These are phyloP conservation scores for Desoria tigrina DNA, from an alignment of 2,888 invertebrate species.

Conservation along the genomic window DNA sequence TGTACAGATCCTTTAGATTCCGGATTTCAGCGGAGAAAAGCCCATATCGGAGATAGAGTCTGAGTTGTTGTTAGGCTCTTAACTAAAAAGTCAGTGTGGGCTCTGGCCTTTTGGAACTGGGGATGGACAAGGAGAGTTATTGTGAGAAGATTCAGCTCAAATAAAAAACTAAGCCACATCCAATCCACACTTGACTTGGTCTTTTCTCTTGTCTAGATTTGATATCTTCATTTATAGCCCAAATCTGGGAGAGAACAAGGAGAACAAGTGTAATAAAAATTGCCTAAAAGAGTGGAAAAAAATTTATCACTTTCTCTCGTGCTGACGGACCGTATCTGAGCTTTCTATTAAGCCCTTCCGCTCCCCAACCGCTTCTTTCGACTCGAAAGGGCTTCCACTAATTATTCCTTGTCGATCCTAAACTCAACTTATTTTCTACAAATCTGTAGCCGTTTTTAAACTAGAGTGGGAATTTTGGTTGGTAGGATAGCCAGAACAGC, in stretches of 20 bases:
- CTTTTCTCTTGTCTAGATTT: conserved; percentile 22
- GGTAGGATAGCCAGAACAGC: too few relatives aligned
- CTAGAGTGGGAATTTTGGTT: too few relatives aligned
- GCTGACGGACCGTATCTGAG: conserved; percentile 13
- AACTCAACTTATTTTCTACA: too few relatives aligned
- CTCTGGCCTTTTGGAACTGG: not conserved
- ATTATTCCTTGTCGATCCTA: too few relatives aligned
- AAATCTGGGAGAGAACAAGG: conserved; percentile 18
- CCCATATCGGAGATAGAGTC: too few relatives aligned
- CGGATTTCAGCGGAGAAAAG: not conserved
- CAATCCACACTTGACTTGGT: conserved; percentile 22
- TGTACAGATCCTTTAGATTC: not conserved
- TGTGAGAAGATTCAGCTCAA: conserved; percentile 16
- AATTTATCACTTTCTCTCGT: conserved; percentile 24
- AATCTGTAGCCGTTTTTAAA: too few relatives aligned
- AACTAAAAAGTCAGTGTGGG: too few relatives aligned
- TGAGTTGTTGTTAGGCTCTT: not conserved
- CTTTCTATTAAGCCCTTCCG: not conserved
- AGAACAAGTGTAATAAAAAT: conserved; percentile 22
- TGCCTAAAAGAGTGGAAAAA: conserved; percentile 25
- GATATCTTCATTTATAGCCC: conserved; percentile 22
- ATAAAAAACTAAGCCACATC: conserved; percentile 19
- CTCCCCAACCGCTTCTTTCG: too few relatives aligned
- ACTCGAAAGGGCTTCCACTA: too few relatives aligned
- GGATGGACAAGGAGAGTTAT: conserved; percentile 6